A percentile compares a stretch with the other conserved stretches of the same genome.
Evolutionary conservation across 2,888 invertebrate species (phyloP).

Genomic region (Miltochrista miniata): DNA sequence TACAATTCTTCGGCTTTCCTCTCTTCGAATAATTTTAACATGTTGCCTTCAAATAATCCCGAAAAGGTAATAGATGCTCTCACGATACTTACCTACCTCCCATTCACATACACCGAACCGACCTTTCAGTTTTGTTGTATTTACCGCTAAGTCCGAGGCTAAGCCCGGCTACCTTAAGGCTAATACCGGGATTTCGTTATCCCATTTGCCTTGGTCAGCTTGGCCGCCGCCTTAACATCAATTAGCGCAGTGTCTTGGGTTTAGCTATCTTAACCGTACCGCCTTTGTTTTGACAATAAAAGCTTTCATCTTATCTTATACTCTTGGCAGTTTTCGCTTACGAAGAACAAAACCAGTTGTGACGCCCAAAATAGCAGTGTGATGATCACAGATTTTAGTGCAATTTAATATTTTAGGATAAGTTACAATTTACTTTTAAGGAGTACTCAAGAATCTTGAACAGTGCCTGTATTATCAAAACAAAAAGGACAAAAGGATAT

Average conservation of each 20-base stretch:
- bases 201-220: conserved; percentile 57
- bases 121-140: conserved; percentile 52
- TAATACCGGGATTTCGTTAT: conserved; percentile 70
- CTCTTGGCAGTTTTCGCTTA: not conserved
- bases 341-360: not conserved
- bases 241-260: conserved; percentile 58
- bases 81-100: conserved; percentile 33
- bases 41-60: conserved; percentile 9
- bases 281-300: conserved; percentile 25
- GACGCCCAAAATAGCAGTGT: not conserved
- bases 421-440: conserved; percentile 18
- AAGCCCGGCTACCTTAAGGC: conserved; percentile 59
- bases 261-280: conserved; percentile 30
- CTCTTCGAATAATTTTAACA: too few species aligned
- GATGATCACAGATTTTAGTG: not conserved
- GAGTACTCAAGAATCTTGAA: conserved; percentile 17
- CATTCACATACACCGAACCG: conserved; percentile 18
- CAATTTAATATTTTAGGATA: conserved; percentile 2
- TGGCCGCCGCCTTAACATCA: conserved; percentile 56
- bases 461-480: conserved; percentile 20
- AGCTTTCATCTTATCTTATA: conserved; percentile 15
- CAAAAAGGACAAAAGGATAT: conserved; percentile 26
- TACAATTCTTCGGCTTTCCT: too few species aligned
- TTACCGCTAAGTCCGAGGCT: conserved; percentile 50
- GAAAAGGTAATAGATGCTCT: conserved; percentile 34